Evolutionary conservation across 1,140 invertebrate genomes (phyloP), one percentile per base, ranked within the genome.

Genomic region (Drosophila oshimai): DNA sequence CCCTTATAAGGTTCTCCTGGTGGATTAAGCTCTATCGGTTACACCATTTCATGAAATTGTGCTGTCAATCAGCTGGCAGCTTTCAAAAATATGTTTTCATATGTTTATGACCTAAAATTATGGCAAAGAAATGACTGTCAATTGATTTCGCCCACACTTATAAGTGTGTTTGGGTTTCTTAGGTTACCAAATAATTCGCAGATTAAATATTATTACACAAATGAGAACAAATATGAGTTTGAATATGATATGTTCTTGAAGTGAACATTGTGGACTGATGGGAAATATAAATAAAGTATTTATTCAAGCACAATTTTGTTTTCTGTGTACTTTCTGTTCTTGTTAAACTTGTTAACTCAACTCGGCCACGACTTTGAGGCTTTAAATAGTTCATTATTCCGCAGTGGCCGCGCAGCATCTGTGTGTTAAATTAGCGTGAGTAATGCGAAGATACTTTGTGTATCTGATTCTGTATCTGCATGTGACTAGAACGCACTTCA

Each of bases 351-450:
- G 37, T 61, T 61, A 62, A 61, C 55, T 39, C 45, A 51, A 41
- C 20, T 20, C 58, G 29, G 34, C 58, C 60, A 73, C 77, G 54
- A 68, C 72, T 81, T 73, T 75, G 51, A 39, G 34, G 24, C 79
- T 50, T 51, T 78, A 83, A 84, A 74, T 83, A 78, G 83, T 88
- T 83, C 83, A 88, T 88, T 78, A 83, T 74, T 68, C 70, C 64
- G 74, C 76, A 33, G 31, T 29, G 24, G 36, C 36, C 33, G 46
- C 49, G 36, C 57, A 51, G n/a, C 34, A 29, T 53, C 26, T 50
- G 7, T 57, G 28, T 73, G 51, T 77, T 34, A 75, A 88, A 88
- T 88, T 89, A 89, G 79, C 84, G 89, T 89, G 84, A 89, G 78
- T 84, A 84, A 89, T 88, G 72, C 41, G 28, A 50, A 69, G 73